These are phyloP conservation scores for Imbricaverruca yamaguchii DNA, from an alignment of 2,888 invertebrate species.

Conservation along the genomic window DNA sequence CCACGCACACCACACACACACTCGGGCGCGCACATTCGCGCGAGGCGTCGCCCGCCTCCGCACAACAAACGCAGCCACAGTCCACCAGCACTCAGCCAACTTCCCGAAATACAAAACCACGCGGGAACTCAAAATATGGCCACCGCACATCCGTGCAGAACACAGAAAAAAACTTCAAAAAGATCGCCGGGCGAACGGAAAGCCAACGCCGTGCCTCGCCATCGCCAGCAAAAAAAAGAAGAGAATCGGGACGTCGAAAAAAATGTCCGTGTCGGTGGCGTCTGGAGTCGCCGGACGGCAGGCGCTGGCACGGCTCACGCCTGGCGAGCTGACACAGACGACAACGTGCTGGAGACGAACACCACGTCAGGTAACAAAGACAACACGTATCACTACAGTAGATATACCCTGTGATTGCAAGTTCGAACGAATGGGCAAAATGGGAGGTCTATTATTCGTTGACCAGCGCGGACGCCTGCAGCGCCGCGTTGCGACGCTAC, in stretches of 20 bases:
- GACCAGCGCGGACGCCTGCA: neutral
- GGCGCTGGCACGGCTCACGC: neutral
- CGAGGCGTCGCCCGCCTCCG: neutral
- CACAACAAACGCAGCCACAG: neutral
- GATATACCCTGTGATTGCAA: neutral
- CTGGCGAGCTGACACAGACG: neutral
- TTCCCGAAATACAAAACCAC: neutral
- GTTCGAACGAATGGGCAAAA: neutral
- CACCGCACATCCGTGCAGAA: neutral
- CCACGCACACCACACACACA: neutral
- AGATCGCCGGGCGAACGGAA: neutral
- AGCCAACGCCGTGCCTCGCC: too few relatives aligned
- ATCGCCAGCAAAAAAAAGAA: too few relatives aligned
- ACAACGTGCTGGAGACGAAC: neutral
- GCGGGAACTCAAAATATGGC: neutral
- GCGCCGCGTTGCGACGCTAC: neutral
- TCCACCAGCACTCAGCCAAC: neutral
- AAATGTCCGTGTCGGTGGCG: too few relatives aligned
- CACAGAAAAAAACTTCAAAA: neutral
- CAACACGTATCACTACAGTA: neutral
- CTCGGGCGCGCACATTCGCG: neutral
- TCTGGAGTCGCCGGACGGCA: neutral
- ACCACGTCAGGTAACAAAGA: constrained; percentile 4
- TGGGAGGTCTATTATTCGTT: neutral
- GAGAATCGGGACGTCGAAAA: too few relatives aligned